Evolutionary conservation across 1,140 invertebrate species (phyloP).

Genomic region (Scaptomyza pallida): DNA sequence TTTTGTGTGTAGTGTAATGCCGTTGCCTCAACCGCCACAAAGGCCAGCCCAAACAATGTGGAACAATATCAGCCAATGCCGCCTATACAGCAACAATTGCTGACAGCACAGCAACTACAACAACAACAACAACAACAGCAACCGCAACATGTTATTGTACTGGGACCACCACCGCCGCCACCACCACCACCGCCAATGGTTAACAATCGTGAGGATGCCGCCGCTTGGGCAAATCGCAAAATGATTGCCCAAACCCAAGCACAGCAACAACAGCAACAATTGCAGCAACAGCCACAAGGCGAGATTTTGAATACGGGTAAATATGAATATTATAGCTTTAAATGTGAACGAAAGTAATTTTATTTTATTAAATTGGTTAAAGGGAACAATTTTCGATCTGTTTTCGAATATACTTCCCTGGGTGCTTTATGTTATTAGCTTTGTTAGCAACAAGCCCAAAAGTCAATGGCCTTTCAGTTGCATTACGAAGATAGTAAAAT

Average conservation of each 20-base stretch:
- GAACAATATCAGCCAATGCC: constrained; percentile 60
- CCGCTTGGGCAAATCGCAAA: constrained; percentile 78
- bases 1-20: constrained; percentile 58
- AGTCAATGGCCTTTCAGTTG: neutral
- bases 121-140: constrained; percentile 37
- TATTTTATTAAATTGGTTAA: too few species aligned
- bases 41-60: constrained; percentile 47
- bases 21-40: constrained; percentile 49
- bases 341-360: too few species aligned
- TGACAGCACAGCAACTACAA: constrained; percentile 46
- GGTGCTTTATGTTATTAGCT: too few species aligned
- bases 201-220: constrained; percentile 78
- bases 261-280: constrained; percentile 28
- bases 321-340: neutral
- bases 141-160: constrained; percentile 51
- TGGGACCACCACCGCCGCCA: constrained; percentile 62
- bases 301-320: constrained; percentile 50
- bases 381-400: too few species aligned
- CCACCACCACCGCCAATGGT: constrained; percentile 63
- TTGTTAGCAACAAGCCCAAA: too few species aligned
- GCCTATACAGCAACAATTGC: constrained; percentile 61
- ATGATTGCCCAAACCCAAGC: constrained; percentile 61
- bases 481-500: too few species aligned
- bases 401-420: too few species aligned
- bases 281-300: constrained; percentile 34